These are phyloP conservation scores for Chrysotoxum bicinctum DNA, from an alignment of 2,888 invertebrate species.

Conservation along the genomic window DNA sequence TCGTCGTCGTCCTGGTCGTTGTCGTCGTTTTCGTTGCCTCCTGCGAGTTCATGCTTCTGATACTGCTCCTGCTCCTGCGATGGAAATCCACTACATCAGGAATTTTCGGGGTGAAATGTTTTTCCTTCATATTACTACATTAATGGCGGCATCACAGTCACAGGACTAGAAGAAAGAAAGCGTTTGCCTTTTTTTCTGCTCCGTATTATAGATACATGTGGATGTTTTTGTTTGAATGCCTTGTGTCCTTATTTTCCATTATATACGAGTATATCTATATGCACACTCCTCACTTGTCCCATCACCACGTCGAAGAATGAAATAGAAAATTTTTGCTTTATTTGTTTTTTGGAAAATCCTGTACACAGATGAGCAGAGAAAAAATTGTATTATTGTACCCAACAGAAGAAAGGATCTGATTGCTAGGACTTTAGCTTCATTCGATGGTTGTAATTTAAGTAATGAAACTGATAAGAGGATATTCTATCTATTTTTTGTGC, in stretches of 20 bases:
- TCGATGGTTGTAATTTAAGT: slow-evolving; percentile 74
- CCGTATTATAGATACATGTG: slow-evolving; percentile 28
- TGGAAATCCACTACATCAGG: slow-evolving; percentile 70
- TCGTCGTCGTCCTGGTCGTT: slow-evolving; percentile 46
- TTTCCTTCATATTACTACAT: slow-evolving; percentile 72
- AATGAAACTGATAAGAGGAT: slow-evolving; percentile 74
- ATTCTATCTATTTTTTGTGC: slow-evolving; percentile 61
- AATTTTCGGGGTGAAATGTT: slow-evolving; percentile 74
- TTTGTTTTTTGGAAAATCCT: slow-evolving; percentile 65
- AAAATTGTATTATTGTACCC: slow-evolving; percentile 40
- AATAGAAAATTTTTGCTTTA: slow-evolving; percentile 71
- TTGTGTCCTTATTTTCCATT: slow-evolving; percentile 67
- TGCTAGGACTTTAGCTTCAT: slow-evolving; percentile 68
- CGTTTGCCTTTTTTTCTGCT: slow-evolving; percentile 45
- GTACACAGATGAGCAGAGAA: slow-evolving; percentile 17
- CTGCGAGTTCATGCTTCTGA: slow-evolving; percentile 40
- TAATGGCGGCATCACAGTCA: slow-evolving; percentile 68
- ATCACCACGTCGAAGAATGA: slow-evolving; percentile 36
- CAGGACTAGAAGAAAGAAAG: slow-evolving; percentile 58
- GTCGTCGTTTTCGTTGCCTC: slow-evolving; percentile 59
- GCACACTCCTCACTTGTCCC: slow-evolving; percentile 49
- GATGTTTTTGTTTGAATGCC: slow-evolving; percentile 53
- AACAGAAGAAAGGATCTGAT: slow-evolving; percentile 63
- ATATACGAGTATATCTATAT: slow-evolving; percentile 2
- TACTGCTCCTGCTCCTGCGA: slow-evolving; percentile 27